A percentile compares a stretch with the other conserved stretches of the same genome.
These are phyloP conservation scores for Spondyliosoma cantharus DNA, from an alignment of 2,797 vertebrate genomes.

Conservation along the genomic window DNA sequence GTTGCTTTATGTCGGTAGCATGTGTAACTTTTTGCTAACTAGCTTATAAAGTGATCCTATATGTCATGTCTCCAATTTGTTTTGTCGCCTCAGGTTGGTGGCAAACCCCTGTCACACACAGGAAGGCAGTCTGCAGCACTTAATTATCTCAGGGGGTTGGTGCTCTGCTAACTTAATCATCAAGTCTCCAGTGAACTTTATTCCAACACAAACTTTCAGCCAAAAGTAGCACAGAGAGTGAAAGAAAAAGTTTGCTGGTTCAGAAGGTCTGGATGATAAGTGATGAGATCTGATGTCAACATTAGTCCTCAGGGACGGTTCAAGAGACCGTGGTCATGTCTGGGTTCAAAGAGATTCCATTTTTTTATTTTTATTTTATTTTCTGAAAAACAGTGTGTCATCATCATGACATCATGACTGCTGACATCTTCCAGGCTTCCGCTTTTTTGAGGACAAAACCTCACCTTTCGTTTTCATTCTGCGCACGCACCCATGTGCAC, in stretches of 20 bases:
- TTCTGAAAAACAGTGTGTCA: conserved; percentile 65
- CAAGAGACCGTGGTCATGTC: conserved; percentile 40
- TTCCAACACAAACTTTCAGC: not conserved
- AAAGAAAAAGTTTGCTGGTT: conserved; percentile 32
- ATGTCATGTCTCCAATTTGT: not conserved
- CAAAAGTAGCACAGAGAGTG: conserved; percentile 10
- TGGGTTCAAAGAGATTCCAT: conserved; percentile 44
- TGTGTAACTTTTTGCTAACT: not conserved
- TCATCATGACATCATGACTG: conserved; percentile 64
- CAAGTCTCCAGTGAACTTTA: not conserved
- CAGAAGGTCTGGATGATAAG: conserved; percentile 17
- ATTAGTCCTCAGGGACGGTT: conserved; percentile 30
- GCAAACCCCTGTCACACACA: not conserved
- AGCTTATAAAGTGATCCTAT: not conserved
- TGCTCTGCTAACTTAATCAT: not conserved
- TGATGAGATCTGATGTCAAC: conserved; percentile 33
- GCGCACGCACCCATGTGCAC: not conserved
- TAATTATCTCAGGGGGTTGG: not conserved
- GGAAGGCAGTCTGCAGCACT: not conserved
- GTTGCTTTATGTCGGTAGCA: not conserved
- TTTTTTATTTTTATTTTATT: conserved; percentile 28
- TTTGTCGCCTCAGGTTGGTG: not conserved
- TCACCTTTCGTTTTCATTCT: conserved; percentile 40
- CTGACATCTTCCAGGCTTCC: conserved; percentile 47
- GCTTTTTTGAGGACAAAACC: conserved; percentile 41